Conservation (phyloP, 2,113 vertebrate genomes). For the Nerophis ophidion region DNA sequence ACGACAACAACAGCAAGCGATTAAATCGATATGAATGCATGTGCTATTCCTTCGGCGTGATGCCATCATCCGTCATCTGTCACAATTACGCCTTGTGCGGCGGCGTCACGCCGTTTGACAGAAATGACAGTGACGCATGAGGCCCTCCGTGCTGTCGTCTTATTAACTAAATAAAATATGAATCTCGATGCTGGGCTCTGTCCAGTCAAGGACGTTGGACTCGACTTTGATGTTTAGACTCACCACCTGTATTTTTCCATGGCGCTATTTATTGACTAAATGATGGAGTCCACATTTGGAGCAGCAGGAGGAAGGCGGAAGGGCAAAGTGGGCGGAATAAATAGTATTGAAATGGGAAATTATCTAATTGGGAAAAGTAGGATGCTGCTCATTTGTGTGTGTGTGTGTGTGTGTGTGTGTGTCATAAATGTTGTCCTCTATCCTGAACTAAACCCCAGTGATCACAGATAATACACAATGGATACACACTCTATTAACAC, state of each 20-base stretch:
- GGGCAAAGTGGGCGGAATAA: slow-evolving; percentile 28
- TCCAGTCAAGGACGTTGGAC: neutral
- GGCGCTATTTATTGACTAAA: slow-evolving; percentile 18
- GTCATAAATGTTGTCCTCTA: slow-evolving; percentile 29
- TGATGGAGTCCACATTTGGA: slow-evolving; percentile 8
- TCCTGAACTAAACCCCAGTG: slow-evolving; percentile 35
- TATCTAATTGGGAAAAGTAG: slow-evolving; percentile 44
- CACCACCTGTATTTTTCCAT: slow-evolving; percentile 3
- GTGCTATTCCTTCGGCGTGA: slow-evolving; percentile 44
- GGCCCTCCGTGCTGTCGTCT: slow-evolving; percentile 8
- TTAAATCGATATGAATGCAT: slow-evolving; percentile 52
- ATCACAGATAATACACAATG: neutral
- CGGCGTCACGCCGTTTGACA: slow-evolving; percentile 30
- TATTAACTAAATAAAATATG: slow-evolving; percentile 15
- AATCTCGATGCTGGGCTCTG: neutral
- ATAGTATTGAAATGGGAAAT: slow-evolving; percentile 29
- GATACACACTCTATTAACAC: neutral
- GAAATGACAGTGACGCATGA: slow-evolving; percentile 53
- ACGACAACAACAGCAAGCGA: slow-evolving; percentile 21
- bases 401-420: slow-evolving; percentile 7
- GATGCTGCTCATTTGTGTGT: slow-evolving; percentile 26
- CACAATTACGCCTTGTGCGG: slow-evolving; percentile 55
- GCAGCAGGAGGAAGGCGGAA: slow-evolving; percentile 26
- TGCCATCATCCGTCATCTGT: slow-evolving; percentile 57
- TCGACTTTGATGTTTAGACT: neutral